phyloP scores from a whole-genome alignment of 2,797 vertebrate genomes.

The Clarias pachynema region DNA sequence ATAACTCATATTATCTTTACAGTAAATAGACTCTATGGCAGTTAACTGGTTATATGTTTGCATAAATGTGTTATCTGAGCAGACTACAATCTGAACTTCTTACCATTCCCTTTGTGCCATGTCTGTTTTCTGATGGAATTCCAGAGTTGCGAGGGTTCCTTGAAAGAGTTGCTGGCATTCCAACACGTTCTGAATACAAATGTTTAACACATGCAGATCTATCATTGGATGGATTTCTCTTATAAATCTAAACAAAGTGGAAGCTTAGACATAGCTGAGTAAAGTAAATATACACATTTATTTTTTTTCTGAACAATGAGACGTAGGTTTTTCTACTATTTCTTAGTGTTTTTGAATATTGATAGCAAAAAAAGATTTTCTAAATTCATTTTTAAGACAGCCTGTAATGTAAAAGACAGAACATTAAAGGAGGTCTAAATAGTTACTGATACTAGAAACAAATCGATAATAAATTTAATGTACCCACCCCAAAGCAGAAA shows the following conservation, averaged over 20 bases:
- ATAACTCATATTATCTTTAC: slow-evolving; percentile 3
- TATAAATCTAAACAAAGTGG: not conserved
- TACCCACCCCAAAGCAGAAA: not conserved
- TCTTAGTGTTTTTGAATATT: not conserved
- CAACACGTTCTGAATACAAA: slow-evolving; percentile 34
- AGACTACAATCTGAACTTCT: not conserved
- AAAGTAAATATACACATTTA: not conserved
- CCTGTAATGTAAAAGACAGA: not conserved
- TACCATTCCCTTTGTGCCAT: slow-evolving; percentile 50
- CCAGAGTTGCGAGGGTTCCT: slow-evolving; percentile 45
- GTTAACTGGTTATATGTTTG: not conserved
- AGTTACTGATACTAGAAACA: not conserved
- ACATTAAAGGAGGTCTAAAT: not conserved
- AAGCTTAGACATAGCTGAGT: not conserved
- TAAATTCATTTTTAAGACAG: not conserved
- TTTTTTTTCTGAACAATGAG: not conserved
- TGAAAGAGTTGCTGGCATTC: slow-evolving; percentile 57
- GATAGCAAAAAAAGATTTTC: not conserved
- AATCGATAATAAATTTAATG: not conserved
- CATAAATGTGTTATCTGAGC: not conserved
- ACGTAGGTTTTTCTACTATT: not conserved
- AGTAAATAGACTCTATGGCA: not conserved
- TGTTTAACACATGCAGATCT: not conserved
- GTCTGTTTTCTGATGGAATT: slow-evolving; percentile 34
- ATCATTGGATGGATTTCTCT: not conserved